Evolutionary conservation across 1,140 invertebrate species (phyloP).

Genomic region (Hormaphis cornu): DNA sequence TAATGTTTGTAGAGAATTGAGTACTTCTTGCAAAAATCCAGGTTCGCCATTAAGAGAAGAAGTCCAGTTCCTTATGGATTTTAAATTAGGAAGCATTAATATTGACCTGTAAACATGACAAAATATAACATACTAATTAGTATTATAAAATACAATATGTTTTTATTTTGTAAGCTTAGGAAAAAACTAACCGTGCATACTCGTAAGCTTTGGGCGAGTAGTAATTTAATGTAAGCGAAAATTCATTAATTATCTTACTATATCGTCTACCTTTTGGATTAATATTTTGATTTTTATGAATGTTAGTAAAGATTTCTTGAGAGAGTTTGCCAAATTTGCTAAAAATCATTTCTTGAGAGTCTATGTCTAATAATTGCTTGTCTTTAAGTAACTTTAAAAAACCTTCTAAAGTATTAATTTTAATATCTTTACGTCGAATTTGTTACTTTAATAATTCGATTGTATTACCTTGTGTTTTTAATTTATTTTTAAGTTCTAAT

Average conservation of each 20-base stretch:
- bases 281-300: neutral
- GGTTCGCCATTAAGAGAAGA: neutral
- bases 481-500: too few species aligned
- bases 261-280: neutral
- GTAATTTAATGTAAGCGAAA: neutral
- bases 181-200: neutral
- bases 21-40: neutral
- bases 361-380: neutral
- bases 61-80: neutral
- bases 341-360: neutral
- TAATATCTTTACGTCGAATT: neutral
- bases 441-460: neutral
- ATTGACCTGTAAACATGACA: neutral
- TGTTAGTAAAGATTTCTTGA: neutral
- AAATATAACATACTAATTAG: neutral
- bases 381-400: neutral
- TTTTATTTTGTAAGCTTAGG: neutral
- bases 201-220: conserved; percentile 2
- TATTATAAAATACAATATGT: neutral
- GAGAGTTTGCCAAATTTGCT: neutral
- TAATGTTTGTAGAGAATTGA: neutral
- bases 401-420: neutral
- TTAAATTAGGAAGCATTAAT: neutral
- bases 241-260: neutral
- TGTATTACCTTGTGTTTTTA: neutral